Evolutionary conservation across 2,888 invertebrate genomes (phyloP), one percentile per base, ranked within the genome.

Genomic region (Dynastes hyllus): DNA sequence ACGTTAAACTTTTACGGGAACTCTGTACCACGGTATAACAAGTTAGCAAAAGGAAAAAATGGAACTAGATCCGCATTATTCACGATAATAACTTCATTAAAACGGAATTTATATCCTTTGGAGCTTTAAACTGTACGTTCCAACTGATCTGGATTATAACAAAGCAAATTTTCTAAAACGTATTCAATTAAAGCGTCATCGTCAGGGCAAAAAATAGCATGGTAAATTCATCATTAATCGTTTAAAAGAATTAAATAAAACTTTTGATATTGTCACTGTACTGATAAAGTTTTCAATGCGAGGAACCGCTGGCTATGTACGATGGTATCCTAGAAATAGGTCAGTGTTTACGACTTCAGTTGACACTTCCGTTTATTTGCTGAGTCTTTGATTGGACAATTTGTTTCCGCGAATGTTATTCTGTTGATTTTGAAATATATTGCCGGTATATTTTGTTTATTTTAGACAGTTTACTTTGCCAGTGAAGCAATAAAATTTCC

Each of bases 401-500:
- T 78, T 73, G 65, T 66, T 55, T 32, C 73, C 70, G 27, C 53
- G 73, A 58, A 11, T 66, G 73, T 78, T 65, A 73, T 73, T 78
- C 65, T 73, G 71, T 78, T 78, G 61, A 78, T 71, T 71, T 78
- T 63, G 45, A 65, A 73, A 71, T 63, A 73, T 78, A 78, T 78
- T 78, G 78, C 78, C 27, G 45, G 58, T 73, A 58, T 61, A 63
- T 61, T 27, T 75, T 61, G 45, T 75, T 75, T 75, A 75, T 29
- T 61, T 61, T 75, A 22, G 11, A 61, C 8, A n/a, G 27, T 75
- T 61, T 22, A 29, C 45, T 58, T 75, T 75, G 11, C 40, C 61
- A 40, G 73, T 22, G 45, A 27, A 5, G 58, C 45, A 75, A 75
- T 75, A 61, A 75, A 61, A 61, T 58, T 27, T 61, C 29, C 27